Base-by-base conservation (phyloP, 2,797 vertebrate species). In the Hybognathus amarus region DNA sequence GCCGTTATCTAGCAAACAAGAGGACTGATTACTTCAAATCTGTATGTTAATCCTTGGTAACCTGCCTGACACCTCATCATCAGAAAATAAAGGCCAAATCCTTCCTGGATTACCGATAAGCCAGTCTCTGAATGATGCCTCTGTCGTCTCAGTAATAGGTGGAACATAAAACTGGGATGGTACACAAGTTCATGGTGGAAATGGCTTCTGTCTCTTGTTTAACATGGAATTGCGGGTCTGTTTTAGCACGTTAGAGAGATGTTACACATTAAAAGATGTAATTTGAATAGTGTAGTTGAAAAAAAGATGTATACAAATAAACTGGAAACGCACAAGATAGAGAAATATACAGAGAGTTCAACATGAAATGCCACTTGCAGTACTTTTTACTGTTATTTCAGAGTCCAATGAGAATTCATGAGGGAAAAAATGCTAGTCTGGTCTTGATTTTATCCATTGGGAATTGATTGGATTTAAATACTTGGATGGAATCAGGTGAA, bases 11-110 rank as follows among this genome's bases (percentile, higher is more conserved):
- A 61, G 80, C 61, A 85, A 82, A 77, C 71, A 64, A 47, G 66
- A 80, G 75, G 66, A 61, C 84, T 83, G 85, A 87, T 88, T 79
- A 73, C 80, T 89, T 88, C 1, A 86, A 87, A 89, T 81, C 67
- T 85, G 68, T 85, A 85, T 83, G 87, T 89, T 89, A 89, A 91
- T 91, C 85, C 84, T 27, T 70, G 36, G 45, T 87, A 86, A 86
- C 85, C 67, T 85, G 74, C 82, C 24, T 83, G 84, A 77, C 84
- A 79, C 80, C 82, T 77, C 47, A 76, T 85, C 69, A 83, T 74
- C 47, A 80, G 77, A 66, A 89, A 89, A 77, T 86, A 88, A 89
- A 89, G 61, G 68, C 80, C 77, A 84, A 85, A 84, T 87, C 85
- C 54, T 30, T 80, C 5, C 78, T 80, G 82, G 74, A 87, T 89